Evolutionary conservation across 2,888 invertebrate species (phyloP).

Genomic region (Megaustenia siamemsis): DNA sequence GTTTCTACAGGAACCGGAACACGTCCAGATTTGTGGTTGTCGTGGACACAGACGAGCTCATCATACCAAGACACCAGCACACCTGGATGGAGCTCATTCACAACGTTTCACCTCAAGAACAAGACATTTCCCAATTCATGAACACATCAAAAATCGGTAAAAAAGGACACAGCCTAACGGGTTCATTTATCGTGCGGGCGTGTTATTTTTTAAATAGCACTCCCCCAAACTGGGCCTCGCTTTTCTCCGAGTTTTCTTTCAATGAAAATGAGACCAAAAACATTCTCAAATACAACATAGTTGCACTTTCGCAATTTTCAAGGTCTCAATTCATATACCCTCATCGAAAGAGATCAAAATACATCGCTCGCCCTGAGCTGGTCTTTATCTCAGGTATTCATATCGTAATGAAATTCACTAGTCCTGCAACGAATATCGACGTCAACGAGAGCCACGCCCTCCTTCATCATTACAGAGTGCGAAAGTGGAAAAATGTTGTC

Average conservation of each 20-base stretch:
- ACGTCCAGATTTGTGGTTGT: slow-evolving; percentile 33
- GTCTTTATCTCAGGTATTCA: not conserved
- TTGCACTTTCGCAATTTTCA: not conserved
- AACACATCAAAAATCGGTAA: not conserved
- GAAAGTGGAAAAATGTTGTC: not conserved
- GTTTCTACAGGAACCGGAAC: slow-evolving; percentile 34
- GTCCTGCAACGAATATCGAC: not conserved
- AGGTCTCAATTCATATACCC: not conserved
- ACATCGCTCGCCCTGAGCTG: not conserved
- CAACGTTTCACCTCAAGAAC: not conserved
- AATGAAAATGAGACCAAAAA: not conserved
- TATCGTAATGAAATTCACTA: not conserved
- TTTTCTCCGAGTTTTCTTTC: not conserved
- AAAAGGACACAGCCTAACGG: not conserved
- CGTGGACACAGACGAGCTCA: slow-evolving; percentile 37
- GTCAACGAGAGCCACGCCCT: not conserved
- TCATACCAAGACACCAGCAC: slow-evolving; percentile 17
- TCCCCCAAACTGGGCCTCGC: not conserved
- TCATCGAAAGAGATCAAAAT: not conserved
- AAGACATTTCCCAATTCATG: not conserved
- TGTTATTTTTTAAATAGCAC: not conserved
- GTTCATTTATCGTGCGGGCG: not conserved
- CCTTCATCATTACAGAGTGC: slow-evolving; percentile 22
- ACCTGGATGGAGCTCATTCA: slow-evolving; percentile 31
- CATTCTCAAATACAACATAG: not conserved